Evolutionary conservation across 23 tunicate genomes (phyloP).

Genomic region (Styela clava): DNA sequence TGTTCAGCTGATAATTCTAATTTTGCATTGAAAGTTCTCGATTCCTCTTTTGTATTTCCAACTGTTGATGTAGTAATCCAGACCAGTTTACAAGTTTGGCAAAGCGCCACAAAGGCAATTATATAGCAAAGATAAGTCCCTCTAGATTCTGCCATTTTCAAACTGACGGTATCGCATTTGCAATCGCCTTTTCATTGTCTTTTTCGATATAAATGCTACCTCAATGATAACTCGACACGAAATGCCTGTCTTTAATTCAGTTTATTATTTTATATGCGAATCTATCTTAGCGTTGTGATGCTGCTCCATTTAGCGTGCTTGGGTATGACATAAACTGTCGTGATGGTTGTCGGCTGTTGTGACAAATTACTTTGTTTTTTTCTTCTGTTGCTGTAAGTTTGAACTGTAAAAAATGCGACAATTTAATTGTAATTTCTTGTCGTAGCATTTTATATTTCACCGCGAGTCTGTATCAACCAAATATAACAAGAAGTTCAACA

Average conservation of each 20-base stretch:
- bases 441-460: too few species aligned
- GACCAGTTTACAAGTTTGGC: neutral
- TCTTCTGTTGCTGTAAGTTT: too few species aligned
- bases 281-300: neutral
- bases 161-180: neutral
- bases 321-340: neutral
- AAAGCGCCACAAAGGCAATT: neutral
- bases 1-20: neutral
- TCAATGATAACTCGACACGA: neutral
- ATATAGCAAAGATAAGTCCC: neutral
- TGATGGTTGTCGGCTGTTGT: neutral
- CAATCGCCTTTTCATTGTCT: neutral
- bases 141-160: neutral
- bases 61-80: neutral
- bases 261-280: neutral
- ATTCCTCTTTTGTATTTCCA: neutral
- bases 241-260: neutral
- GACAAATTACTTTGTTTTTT: neutral
- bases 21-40: neutral
- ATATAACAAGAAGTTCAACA: too few species aligned
- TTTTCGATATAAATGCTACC: neutral
- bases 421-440: too few species aligned
- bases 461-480: too few species aligned
- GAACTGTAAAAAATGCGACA: too few species aligned
- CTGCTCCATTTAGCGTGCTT: neutral